Evolutionary conservation across 2,888 invertebrate species (phyloP).

Genomic region (Lithophane ornitopus): DNA sequence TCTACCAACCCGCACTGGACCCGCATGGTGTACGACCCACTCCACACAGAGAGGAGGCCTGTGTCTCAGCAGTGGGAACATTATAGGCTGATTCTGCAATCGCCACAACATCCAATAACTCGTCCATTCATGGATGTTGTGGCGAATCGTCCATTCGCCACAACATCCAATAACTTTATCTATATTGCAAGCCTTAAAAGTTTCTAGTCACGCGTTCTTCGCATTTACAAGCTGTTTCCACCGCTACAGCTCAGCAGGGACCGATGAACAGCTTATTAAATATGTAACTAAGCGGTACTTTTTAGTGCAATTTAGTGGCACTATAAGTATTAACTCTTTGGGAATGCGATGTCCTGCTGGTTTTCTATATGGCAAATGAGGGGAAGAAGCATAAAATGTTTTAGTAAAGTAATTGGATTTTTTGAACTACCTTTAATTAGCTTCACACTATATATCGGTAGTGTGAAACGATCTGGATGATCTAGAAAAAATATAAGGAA

Average conservation of each 20-base stretch:
- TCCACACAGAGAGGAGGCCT: too few relatives aligned
- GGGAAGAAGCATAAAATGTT: background rate
- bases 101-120: slow-evolving; percentile 54
- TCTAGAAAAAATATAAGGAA: too few relatives aligned
- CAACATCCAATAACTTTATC: slow-evolving; percentile 54
- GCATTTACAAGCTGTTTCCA: slow-evolving; percentile 56
- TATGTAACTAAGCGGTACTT: slow-evolving; percentile 61
- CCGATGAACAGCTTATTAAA: slow-evolving; percentile 62
- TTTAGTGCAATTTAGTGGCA: slow-evolving; percentile 57
- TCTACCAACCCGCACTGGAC: too few relatives aligned
- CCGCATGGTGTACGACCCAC: too few relatives aligned
- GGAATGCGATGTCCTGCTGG: slow-evolving; percentile 57
- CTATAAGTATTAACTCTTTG: slow-evolving; percentile 54
- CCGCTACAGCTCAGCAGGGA: slow-evolving; percentile 70
- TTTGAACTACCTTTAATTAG: too few relatives aligned
- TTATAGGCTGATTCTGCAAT: background rate
- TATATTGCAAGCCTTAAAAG: slow-evolving; percentile 68
- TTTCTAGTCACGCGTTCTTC: slow-evolving; percentile 73
- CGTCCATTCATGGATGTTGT: too few relatives aligned
- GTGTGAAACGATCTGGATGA: too few relatives aligned
- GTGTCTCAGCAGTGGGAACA: too few relatives aligned
- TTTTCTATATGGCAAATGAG: slow-evolving; percentile 45
- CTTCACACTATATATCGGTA: too few relatives aligned
- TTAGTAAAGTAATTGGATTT: background rate
- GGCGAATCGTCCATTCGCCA: slow-evolving; percentile 29